Base-by-base conservation (phyloP, 2,888 invertebrate species). In the Drosophila eohydei region DNA sequence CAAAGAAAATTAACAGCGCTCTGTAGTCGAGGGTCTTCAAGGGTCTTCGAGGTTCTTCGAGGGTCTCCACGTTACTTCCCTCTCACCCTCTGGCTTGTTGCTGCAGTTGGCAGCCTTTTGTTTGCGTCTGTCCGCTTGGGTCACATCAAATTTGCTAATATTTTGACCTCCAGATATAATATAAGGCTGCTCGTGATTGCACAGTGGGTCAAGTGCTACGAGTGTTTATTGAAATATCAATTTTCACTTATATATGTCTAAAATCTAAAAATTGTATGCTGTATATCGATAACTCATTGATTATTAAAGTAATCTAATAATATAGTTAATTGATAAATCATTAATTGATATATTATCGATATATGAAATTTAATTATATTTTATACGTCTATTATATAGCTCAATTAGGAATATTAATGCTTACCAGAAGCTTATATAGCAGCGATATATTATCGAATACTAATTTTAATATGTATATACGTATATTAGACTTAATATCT, bases 101-200 rank as follows among this genome's bases (percentile, higher is more conserved):
- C 32, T 16, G 8, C 16, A 41, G 16, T 40, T 34, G 12, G 60
- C 34, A 28, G 41, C 16, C 52, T 50, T 56, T 78, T 59, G 54
- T 52, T 54, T 32, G 57, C 68, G 63, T 43, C 51, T 66, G 73
- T 70, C 63, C 64, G 51, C 26, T 59, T 65, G 75, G 90, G 88
- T 88, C 90, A 88, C 72, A 71, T 71, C 67, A 85, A 86, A 85
- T 85, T 85, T 89, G 85, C 85, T 89, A 89, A 89, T 85, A 81
- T 79, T 85, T 87, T 87, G 84, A 85, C 84, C 84, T 54, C 41
- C 65, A 72, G 89, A 77, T 81, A 69, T 69, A 72, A 80, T 73
- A 74, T 68, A 60, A 72, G 52, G 73, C 78, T 12, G 61, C 50
- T 54, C 71, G 65, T 70, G 73, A 73, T 71, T 68, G 63, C 63